Conservation (phyloP, 2,797 vertebrate species). For the Darevskia mixta region DNA sequence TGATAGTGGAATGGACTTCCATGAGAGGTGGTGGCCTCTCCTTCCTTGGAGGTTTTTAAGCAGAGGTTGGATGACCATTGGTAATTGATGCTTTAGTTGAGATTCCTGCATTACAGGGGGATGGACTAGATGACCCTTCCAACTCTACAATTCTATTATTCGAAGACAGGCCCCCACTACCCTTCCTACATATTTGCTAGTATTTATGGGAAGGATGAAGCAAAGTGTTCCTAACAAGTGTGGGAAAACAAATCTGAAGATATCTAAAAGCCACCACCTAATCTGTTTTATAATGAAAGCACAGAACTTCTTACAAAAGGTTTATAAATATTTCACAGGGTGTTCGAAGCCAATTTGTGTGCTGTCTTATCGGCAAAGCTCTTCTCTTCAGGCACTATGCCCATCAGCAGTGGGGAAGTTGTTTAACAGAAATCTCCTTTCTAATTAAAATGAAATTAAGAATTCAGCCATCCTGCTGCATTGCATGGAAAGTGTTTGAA, state of each 20-base stretch:
- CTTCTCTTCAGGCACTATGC: constrained; percentile 39
- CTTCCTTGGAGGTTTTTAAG: too few relatives aligned
- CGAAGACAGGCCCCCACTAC: background rate
- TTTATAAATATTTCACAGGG: constrained; percentile 33
- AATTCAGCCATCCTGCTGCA: constrained; percentile 23
- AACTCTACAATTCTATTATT: too few relatives aligned
- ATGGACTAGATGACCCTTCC: too few relatives aligned
- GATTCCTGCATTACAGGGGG: too few relatives aligned
- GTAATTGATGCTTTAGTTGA: too few relatives aligned
- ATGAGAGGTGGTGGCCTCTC: too few relatives aligned
- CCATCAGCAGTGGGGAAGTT: constrained; percentile 36
- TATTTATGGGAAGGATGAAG: constrained; percentile 5
- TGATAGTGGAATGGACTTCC: too few relatives aligned
- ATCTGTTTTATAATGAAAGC: constrained; percentile 37
- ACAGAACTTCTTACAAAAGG: constrained; percentile 32
- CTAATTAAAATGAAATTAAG: constrained; percentile 42
- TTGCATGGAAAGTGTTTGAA: constrained; percentile 23
- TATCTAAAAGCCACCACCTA: constrained; percentile 11
- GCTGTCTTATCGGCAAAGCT: background rate
- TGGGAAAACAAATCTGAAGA: background rate
- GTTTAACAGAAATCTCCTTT: constrained; percentile 52
- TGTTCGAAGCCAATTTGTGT: constrained; percentile 19
- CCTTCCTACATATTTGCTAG: background rate
- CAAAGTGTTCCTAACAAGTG: background rate
- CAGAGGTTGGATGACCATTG: too few relatives aligned